phyloP scores from a whole-genome alignment of 2,797 vertebrate species.

The Pipistrellus nathusii region DNA sequence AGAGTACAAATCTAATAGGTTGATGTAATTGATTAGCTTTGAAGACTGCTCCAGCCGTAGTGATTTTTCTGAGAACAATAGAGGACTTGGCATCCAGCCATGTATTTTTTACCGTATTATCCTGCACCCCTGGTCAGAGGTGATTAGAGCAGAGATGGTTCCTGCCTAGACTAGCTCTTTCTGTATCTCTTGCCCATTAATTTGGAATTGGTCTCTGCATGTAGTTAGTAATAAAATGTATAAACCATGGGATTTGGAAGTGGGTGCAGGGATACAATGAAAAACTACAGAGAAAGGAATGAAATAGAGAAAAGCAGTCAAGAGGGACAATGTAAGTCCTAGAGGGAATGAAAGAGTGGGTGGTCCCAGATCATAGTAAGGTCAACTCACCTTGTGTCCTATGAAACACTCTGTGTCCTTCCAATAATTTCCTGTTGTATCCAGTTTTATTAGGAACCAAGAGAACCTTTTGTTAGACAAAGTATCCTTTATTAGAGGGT shows the following conservation, averaged over 20 bases:
- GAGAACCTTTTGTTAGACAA: constrained; percentile 32
- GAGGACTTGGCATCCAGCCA: background rate
- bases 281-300: constrained; percentile 40
- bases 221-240: constrained; percentile 60
- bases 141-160: constrained; percentile 52
- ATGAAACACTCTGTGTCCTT: constrained; percentile 18
- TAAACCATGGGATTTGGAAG: background rate
- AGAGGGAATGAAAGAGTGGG: background rate
- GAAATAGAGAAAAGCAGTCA: constrained; percentile 42
- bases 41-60: background rate
- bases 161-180: constrained; percentile 32
- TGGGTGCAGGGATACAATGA: constrained; percentile 45
- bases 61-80: constrained; percentile 60
- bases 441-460: constrained; percentile 14
- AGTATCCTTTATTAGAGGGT: background rate
- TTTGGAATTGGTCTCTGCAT: constrained; percentile 68
- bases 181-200: constrained; percentile 67
- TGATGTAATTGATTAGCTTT: constrained; percentile 52
- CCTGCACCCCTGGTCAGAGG: constrained; percentile 45
- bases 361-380: background rate
- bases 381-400: constrained; percentile 19
- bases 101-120: constrained; percentile 4
- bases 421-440: constrained; percentile 51
- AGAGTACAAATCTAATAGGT: background rate
- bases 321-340: background rate